A percentile compares a stretch with the other conserved stretches of the same genome.
Conservation (phyloP, 37 sponge, comb jelly and placozoan species). For the Eunapius fragilis region DNA sequence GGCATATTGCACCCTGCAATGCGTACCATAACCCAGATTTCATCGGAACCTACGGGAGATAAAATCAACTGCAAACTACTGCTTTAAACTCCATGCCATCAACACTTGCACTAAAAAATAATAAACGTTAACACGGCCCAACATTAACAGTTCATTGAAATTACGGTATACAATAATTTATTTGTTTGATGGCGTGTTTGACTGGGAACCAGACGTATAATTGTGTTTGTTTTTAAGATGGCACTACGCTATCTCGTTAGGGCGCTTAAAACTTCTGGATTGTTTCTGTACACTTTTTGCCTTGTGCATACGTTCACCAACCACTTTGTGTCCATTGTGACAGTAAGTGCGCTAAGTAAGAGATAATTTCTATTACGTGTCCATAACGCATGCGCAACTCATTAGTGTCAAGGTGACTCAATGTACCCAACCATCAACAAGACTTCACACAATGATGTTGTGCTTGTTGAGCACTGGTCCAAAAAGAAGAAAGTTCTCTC, state of each 20-base stretch:
- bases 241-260: not conserved
- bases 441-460: not conserved
- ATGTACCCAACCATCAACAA: slow-evolving; percentile 38
- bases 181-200: not conserved
- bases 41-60: too few species aligned
- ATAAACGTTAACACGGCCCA: too few species aligned
- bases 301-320: not conserved
- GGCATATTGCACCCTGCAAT: too few species aligned
- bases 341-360: not conserved
- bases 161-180: too few species aligned
- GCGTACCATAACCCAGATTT: too few species aligned
- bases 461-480: slow-evolving; percentile 22
- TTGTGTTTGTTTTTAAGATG: not conserved
- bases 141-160: too few species aligned
- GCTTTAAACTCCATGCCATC: too few species aligned
- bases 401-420: slow-evolving; percentile 40
- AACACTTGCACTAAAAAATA: too few species aligned
- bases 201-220: not conserved
- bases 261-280: not conserved
- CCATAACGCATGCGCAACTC: too few species aligned
- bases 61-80: too few species aligned
- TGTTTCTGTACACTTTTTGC: slow-evolving; percentile 1
- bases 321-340: not conserved
- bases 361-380: too few species aligned
- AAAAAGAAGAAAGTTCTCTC: not conserved